phyloP scores from a whole-genome alignment of 92 coral and sea anemone genomes.

The Phenganax subtilis region DNA sequence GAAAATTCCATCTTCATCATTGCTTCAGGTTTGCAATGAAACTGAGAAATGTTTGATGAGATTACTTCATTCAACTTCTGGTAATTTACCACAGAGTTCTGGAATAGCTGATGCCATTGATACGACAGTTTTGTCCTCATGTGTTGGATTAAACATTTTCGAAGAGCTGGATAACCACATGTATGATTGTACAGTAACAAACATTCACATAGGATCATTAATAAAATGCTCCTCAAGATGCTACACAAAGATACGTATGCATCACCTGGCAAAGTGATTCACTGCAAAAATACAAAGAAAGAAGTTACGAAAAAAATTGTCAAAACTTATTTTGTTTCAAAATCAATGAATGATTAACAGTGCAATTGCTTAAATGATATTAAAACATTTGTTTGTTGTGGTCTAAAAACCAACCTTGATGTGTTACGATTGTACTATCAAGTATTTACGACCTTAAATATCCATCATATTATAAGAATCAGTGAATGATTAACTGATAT shows the following conservation, averaged over 20 bases:
- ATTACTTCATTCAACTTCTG: background rate
- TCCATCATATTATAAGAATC: too few relatives aligned
- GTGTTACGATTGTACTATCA: background rate
- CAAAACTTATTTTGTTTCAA: background rate
- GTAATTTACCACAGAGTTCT: background rate
- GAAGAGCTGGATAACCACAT: background rate
- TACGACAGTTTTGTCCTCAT: background rate
- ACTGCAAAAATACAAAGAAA: background rate
- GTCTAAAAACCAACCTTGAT: background rate
- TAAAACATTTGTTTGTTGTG: background rate
- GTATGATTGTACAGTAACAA: background rate
- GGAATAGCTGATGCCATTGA: background rate
- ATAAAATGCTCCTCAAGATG: background rate
- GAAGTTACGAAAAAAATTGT: background rate
- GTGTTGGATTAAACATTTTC: background rate
- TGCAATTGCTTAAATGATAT: background rate
- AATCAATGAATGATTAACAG: background rate
- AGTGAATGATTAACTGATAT: background rate
- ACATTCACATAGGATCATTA: background rate
- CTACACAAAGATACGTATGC: background rate
- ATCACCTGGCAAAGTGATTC: background rate
- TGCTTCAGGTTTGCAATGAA: background rate
- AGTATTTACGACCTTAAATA: background rate
- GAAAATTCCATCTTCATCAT: slow-evolving; percentile 2
- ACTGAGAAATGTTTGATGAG: slow-evolving; percentile 10